phyloP scores from a whole-genome alignment of 2,113 vertebrate genomes.

The Clinocottus analis region DNA sequence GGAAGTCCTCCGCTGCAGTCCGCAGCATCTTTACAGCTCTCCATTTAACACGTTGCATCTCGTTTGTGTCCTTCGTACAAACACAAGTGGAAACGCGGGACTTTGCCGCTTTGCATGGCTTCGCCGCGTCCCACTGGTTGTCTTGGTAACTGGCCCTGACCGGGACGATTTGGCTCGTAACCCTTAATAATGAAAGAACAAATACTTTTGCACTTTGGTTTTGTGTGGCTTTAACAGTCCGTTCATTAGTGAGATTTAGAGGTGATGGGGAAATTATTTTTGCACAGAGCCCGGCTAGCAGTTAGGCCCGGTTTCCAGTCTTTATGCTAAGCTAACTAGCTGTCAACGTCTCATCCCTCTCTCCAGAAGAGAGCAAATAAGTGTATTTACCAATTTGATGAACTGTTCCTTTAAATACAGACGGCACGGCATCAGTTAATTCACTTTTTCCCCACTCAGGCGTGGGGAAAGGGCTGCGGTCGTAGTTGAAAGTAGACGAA shows the following conservation, averaged over 20 bases:
- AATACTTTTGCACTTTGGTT: background rate
- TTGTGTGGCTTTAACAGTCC: background rate
- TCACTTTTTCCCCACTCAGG: background rate
- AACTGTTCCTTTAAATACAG: background rate
- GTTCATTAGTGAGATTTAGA: background rate
- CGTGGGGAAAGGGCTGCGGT: background rate
- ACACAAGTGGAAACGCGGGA: background rate
- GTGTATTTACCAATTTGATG: background rate
- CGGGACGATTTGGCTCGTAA: background rate
- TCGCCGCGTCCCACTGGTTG: background rate
- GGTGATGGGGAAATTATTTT: background rate
- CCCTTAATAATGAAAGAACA: background rate
- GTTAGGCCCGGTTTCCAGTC: background rate
- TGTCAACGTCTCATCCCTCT: too few relatives aligned
- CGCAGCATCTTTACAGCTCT: background rate
- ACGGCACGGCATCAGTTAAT: background rate
- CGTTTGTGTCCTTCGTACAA: background rate
- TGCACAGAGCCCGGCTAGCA: background rate
- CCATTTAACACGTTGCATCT: background rate
- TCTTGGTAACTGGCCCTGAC: background rate
- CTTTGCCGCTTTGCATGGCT: background rate
- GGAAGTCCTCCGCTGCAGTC: too few relatives aligned
- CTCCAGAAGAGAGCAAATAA: background rate
- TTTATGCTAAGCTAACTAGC: constrained; percentile 9
- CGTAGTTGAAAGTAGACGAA: background rate